Percentiles rank a stretch among this genome's conserved stretches.
These are phyloP conservation scores for Gymnoscopelus braueri DNA, from an alignment of 2,797 vertebrate genomes.

Conservation along the genomic window DNA sequence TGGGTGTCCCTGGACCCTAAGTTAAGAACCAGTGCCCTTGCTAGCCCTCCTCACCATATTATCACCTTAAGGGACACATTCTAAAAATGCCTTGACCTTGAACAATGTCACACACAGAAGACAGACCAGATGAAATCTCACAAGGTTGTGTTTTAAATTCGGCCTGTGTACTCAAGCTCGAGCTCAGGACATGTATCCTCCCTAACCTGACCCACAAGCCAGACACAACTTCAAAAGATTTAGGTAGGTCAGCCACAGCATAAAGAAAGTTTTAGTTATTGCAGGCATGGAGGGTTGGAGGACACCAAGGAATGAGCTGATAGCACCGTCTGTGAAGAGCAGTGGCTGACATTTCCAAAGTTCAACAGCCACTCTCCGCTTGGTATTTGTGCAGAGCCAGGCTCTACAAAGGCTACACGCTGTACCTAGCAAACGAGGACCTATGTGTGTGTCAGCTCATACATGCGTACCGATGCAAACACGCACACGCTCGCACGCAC, in stretches of 20 bases:
- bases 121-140: constrained; percentile 12
- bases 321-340: constrained; percentile 63
- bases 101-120: constrained; percentile 7
- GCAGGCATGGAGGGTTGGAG: constrained; percentile 42
- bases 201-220: background rate
- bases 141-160: constrained; percentile 40
- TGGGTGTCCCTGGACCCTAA: too few relatives aligned
- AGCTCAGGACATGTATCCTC: constrained; percentile 41
- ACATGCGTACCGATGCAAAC: constrained; percentile 1
- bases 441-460: constrained; percentile 19
- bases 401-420: constrained; percentile 70
- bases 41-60: background rate
- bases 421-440: constrained; percentile 63
- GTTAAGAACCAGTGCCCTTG: too few relatives aligned
- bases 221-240: constrained; percentile 61
- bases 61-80: background rate
- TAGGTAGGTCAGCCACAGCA: constrained; percentile 59
- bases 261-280: constrained; percentile 55
- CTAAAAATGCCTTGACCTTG: background rate
- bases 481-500: background rate
- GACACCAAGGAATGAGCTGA: constrained; percentile 58
- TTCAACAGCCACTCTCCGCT: constrained; percentile 79
- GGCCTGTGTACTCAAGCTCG: constrained; percentile 34
- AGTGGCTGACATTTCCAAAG: constrained; percentile 78
- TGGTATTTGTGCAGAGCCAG: constrained; percentile 75